Percentiles rank a stretch among this genome's conserved stretches.
phyloP scores from a whole-genome alignment of 1,140 invertebrate species.

The Meloidogyne hapla region DNA sequence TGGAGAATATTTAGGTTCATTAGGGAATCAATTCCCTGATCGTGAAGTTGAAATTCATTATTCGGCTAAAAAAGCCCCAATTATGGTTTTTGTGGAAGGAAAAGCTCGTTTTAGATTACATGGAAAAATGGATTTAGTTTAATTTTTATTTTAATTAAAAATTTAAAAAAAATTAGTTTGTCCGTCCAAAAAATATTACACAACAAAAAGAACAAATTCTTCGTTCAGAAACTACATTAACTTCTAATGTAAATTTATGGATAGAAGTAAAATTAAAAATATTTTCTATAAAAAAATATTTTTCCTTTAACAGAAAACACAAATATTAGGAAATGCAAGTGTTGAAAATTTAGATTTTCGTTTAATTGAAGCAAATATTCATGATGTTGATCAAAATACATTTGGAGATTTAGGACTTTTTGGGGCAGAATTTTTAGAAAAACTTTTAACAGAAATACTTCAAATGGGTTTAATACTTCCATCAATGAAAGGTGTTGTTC shows the following conservation, averaged over 20 bases:
- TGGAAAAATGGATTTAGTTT: conserved; percentile 54
- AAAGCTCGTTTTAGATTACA: conserved; percentile 58
- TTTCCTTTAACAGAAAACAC: neutral
- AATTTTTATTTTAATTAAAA: neutral
- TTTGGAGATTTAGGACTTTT: conserved; percentile 62
- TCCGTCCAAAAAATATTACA: conserved; percentile 31
- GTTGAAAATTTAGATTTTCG: conserved; percentile 63
- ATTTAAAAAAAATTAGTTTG: conserved; percentile 9
- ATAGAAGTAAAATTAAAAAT: conserved; percentile 35
- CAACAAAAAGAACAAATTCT: conserved; percentile 42
- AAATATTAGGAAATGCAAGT: conserved; percentile 46
- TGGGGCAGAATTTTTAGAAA: conserved; percentile 62
- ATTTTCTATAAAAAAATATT: neutral
- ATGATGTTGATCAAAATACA: conserved; percentile 56
- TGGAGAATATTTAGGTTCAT: conserved; percentile 58
- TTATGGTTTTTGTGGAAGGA: conserved; percentile 62
- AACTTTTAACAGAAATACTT: conserved; percentile 62
- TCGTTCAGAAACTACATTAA: conserved; percentile 60
- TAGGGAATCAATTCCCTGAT: conserved; percentile 60
- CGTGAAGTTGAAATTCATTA: conserved; percentile 61
- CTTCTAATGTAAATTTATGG: conserved; percentile 60
- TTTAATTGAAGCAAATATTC: conserved; percentile 50
- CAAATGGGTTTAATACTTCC: conserved; percentile 61
- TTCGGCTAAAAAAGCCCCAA: conserved; percentile 60
- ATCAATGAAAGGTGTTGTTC: conserved; percentile 59